Evolutionary conservation across 2,888 invertebrate genomes (phyloP), one percentile per base, ranked within the genome.

Genomic region (Pherbina coryleti): DNA sequence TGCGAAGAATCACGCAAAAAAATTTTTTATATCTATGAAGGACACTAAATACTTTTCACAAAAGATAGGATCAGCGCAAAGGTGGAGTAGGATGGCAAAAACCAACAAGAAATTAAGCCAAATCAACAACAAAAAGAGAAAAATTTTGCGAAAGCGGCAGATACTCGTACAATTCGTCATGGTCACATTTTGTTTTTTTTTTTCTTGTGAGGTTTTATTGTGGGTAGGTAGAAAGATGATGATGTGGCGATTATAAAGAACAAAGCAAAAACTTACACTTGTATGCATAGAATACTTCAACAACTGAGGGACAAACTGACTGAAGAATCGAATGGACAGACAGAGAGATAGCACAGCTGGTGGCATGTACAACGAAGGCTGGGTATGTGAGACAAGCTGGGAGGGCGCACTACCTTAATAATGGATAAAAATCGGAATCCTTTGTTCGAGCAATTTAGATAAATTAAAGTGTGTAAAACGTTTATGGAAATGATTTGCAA

Each of bases 371-470:
- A 5, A 22, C 25, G 62, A 11, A 19, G 62, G 62, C 11, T 25
- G n/a, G n/a, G 19, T 9, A 11, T 17, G 31, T 3, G 66, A n/a
- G 66, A 31, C 66, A 55, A 55, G 19, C 22, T 19, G 55, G 70
- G 53, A 53, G 31, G 53, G 55, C 53, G 31, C 22, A 2, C 31
- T 49, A 37, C 11, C 28, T 74, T 49, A 28, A 74, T 74, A 74
- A 74, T 62, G 62, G 49, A 44, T 37, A n/a, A 64, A 28, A 60
- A 62, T 60, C 22, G 17, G 62, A 28, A 31, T 49, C 73, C 19
- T 74, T 74, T 74, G 73, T 74, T 74, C 51, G 62, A 62, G 28
- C 73, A 25, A 64, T 74, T 74, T 74, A 31, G 73, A 62, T 51
- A 64, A 74, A 74, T 64, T 74, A 44, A 19, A 28, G 55, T 55